These are phyloP conservation scores for Decapterus maruadsi DNA, from an alignment of 2,797 vertebrate genomes.

Conservation along the genomic window DNA sequence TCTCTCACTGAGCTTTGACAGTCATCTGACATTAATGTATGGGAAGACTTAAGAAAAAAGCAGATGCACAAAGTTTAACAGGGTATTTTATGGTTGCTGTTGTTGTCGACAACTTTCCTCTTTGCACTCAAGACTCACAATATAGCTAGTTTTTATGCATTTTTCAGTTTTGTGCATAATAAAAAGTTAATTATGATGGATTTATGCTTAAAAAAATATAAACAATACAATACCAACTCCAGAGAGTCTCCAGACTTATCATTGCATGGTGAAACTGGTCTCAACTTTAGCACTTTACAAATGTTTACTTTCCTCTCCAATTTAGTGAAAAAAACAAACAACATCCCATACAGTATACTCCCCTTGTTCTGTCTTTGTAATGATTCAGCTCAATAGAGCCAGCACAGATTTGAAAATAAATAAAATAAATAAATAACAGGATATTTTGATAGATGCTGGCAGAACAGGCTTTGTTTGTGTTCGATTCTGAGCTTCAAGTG, in stretches of 20 bases:
- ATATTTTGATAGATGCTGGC: conserved; percentile 13
- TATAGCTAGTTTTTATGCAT: background rate
- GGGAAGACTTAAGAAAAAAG: conserved; percentile 13
- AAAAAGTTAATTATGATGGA: background rate
- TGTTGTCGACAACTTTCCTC: conserved; percentile 3
- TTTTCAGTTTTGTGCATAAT: background rate
- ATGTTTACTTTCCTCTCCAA: conserved; percentile 3
- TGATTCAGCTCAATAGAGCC: conserved; percentile 22
- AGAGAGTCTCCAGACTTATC: too few species aligned
- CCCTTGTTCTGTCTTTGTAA: background rate
- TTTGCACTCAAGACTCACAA: background rate
- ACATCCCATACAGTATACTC: background rate
- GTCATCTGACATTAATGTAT: conserved; percentile 19
- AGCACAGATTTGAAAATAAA: conserved; percentile 5
- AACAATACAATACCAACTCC: background rate
- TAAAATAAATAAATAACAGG: background rate
- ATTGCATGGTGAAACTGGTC: conserved; percentile 5
- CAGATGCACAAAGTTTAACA: background rate
- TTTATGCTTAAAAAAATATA: too few species aligned
- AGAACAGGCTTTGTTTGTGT: conserved; percentile 9
- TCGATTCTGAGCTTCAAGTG: conserved; percentile 4
- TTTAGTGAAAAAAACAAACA: background rate
- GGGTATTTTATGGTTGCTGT: background rate
- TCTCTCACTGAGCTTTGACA: conserved; percentile 1
- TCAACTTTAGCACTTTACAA: conserved; percentile 15